These are phyloP conservation scores for Nomada goodeniana DNA, from an alignment of 2,888 invertebrate species.

Conservation along the genomic window DNA sequence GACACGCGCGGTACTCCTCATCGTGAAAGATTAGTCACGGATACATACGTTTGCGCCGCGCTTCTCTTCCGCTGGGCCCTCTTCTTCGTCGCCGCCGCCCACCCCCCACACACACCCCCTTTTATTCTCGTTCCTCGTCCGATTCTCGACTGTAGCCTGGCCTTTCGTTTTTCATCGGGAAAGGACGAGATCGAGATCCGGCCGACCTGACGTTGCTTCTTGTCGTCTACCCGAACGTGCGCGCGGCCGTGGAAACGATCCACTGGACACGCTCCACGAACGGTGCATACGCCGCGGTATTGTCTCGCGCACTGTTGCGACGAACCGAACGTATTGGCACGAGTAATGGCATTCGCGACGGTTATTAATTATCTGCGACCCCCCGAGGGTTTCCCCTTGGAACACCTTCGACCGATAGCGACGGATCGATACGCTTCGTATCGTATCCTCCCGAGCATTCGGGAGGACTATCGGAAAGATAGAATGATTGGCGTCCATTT, in stretches of 20 bases:
- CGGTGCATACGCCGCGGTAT: constrained; percentile 39
- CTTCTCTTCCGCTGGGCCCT: constrained; percentile 42
- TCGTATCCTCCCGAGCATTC: too few relatives aligned
- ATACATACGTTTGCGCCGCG: constrained; percentile 65
- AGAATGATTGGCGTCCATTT: constrained; percentile 11
- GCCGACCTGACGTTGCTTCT: constrained; percentile 46
- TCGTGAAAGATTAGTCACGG: constrained; percentile 79
- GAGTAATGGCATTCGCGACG: constrained; percentile 62
- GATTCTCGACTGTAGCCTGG: constrained; percentile 5
- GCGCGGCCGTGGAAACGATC: constrained; percentile 61
- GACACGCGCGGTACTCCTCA: constrained; percentile 69
- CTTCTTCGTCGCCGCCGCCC: not conserved
- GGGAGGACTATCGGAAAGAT: not conserved
- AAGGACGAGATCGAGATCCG: constrained; percentile 54
- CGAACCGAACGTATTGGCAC: constrained; percentile 45
- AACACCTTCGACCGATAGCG: not conserved
- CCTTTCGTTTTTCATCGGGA: constrained; percentile 29
- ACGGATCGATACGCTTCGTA: not conserved
- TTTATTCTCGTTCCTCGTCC: constrained; percentile 6
- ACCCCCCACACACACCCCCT: too few relatives aligned
- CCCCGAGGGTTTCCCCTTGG: constrained; percentile 18
- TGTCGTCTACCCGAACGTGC: constrained; percentile 26
- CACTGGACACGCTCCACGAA: constrained; percentile 58
- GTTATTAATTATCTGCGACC: constrained; percentile 61
- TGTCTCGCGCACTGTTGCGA: constrained; percentile 58